Evolutionary conservation across 53 echinoderm and acorn worm species (phyloP), one percentile per base, ranked within the genome.

Genomic region (Pentamera pediparva): DNA sequence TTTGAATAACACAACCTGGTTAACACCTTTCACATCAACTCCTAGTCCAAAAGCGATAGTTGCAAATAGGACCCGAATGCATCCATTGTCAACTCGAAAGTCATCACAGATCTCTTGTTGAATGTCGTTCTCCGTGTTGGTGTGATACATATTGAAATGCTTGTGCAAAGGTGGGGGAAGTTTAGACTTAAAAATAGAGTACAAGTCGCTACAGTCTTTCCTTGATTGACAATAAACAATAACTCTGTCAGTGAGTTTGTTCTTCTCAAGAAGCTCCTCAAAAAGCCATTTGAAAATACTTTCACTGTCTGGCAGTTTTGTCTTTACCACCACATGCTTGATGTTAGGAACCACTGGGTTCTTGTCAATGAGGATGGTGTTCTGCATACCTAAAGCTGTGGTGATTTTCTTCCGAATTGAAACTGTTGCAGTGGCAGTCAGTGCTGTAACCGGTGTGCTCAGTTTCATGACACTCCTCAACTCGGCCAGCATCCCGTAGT

Each of bases 61-160:
- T 2, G 61, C 61, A 61, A 80, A 65, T 40, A 80, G 30, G 10
- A 84, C 20, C 22, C 84, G 17, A 3, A 78, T 32, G 4, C 55
- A 12, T 48, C 84, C 84, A 70, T 69, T 52, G 17, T n/a, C 0
- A n/a, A 26, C 38, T 0, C 50, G 35, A 52, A 79, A 63, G 17
- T 53, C 73, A 4, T 55, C 17, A 3, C 55, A 27, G 11, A 85
- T 80, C 11, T 59, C 58, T 17, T 75, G 47, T 37, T 85, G 75
- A 4, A 76, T 61, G 28, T 80, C 80, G 52, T 48, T 29, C 30
- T 80, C 75, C 12, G 85, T 85, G 22, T 80, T 80, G 0, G 75
- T 75, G 80, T 80, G 85, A 17, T 57, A 85, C 85, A 85, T 85
- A 27, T 85, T 39, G 6, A 85, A 62, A 22, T 62, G 35, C 15